A percentile compares a stretch with the other conserved stretches of the same genome.
Evolutionary conservation across 2,113 vertebrate genomes (phyloP).

Genomic region (Physeter macrocephalus): DNA sequence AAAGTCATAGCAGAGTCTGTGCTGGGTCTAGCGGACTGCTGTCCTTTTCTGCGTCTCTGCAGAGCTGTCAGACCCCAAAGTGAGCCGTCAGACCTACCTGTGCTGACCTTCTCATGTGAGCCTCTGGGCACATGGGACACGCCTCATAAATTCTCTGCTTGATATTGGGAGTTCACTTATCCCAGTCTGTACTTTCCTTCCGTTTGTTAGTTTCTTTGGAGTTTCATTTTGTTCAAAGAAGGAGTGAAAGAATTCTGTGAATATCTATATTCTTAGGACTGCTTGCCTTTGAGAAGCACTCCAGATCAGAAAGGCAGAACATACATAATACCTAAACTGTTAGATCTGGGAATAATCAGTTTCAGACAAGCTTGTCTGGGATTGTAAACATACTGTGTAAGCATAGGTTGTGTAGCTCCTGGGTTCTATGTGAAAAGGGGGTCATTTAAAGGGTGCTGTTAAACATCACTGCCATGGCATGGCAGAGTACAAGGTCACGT

Average conservation of each 20-base stretch:
- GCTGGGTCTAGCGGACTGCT: rapidly evolving
- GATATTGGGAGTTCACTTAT: rapidly evolving
- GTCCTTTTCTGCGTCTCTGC: neutral
- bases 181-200: neutral
- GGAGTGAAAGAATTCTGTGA: rapidly evolving
- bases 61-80: rapidly evolving
- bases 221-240: neutral
- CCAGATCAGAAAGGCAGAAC: rapidly evolving
- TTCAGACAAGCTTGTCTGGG: neutral
- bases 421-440: neutral
- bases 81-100: neutral
- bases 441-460: neutral
- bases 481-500: no score
- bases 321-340: rapidly evolving
- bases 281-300: no score
- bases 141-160: rapidly evolving
- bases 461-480: neutral
- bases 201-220: neutral
- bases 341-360: rapidly evolving
- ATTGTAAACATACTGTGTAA: rapidly evolving
- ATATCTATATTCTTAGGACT: rapidly evolving
- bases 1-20: neutral
- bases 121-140: rapidly evolving
- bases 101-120: neutral
- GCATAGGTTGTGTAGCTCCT: neutral